These are phyloP conservation scores for Sorex maritimensis DNA, from an alignment of 2,797 vertebrate genomes.

Conservation along the genomic window DNA sequence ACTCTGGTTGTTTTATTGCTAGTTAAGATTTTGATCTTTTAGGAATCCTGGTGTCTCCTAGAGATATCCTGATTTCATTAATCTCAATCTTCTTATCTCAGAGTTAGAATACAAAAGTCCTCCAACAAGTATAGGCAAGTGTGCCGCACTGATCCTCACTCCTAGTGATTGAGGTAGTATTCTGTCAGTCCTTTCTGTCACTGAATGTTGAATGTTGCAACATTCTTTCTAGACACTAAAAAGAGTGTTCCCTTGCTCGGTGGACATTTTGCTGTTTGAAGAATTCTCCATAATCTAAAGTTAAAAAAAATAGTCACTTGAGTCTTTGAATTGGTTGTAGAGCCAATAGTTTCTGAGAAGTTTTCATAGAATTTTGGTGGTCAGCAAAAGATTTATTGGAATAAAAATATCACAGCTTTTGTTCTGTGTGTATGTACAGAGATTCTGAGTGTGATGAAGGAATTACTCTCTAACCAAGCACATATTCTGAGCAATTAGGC, in stretches of 20 bases:
- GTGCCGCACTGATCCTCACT: background rate
- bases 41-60: background rate
- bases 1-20: background rate
- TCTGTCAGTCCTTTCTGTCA: constrained; percentile 36
- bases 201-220: background rate
- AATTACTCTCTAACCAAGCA: constrained; percentile 68
- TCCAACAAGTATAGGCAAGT: background rate
- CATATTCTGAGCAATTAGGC: constrained; percentile 74
- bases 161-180: constrained; percentile 4
- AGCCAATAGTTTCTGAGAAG: constrained; percentile 5
- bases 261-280: constrained; percentile 7
- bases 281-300: constrained; percentile 43
- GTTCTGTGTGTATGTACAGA: constrained; percentile 36
- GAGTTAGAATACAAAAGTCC: background rate
- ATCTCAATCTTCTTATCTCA: background rate
- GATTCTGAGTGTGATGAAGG: constrained; percentile 33
- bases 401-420: constrained; percentile 63
- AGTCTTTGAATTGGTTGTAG: constrained; percentile 53
- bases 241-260: background rate
- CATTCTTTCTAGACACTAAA: constrained; percentile 27
- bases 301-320: background rate
- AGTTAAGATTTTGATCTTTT: background rate
- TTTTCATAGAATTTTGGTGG: constrained; percentile 53
- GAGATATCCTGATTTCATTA: constrained; percentile 14
- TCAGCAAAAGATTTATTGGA: constrained; percentile 46